Evolutionary conservation across 2,888 invertebrate species (phyloP), one percentile per base, ranked within the genome.

Genomic region (Ferdinandea cuprea): DNA sequence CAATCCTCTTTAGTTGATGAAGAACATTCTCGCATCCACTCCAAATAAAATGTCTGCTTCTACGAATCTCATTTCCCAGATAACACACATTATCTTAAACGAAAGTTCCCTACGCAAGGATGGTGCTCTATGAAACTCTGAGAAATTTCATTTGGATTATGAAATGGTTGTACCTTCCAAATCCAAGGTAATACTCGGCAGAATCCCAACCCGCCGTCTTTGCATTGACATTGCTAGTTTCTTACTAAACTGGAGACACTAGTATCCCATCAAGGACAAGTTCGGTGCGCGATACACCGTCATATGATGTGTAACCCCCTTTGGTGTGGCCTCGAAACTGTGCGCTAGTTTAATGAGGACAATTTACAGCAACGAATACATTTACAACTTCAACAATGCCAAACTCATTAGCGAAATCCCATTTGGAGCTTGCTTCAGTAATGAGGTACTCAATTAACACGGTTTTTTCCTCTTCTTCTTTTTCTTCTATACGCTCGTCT

Each of bases 371-470:
- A 73, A 42, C 30, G 61, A 72, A 83, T 61, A 61, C 61, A 83
- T 83, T 68, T 83, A 63, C 78, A 72, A 78, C 72, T 83, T 63
- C 63, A 56, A 83, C 83, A 83, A 83, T 78, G 83, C 72, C 78
- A 78, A 83, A 83, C 78, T 83, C 83, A 83, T 83, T 83, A 83
- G 83, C 65, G 68, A 68, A 77, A 78, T 83, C 68, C 48, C 78
- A 78, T 83, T 77, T 83, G 61, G 44, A 68, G 46, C 68, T 76
- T 37, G 48, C 68, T 66, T 61, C 72, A 50, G 68, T 83, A 83
- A 83, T 78, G 83, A 83, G 81, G 83, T 83, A 73, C 78, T 83
- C 78, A 78, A 68, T 83, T 83, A 83, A 72, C 83, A 73, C 76
- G 17, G 50, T 63, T 68, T 66, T 58, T 13, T 15, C 11, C 15